Conservation (phyloP, 1,140 invertebrate species). For the Drosophila tropicalis region DNA sequence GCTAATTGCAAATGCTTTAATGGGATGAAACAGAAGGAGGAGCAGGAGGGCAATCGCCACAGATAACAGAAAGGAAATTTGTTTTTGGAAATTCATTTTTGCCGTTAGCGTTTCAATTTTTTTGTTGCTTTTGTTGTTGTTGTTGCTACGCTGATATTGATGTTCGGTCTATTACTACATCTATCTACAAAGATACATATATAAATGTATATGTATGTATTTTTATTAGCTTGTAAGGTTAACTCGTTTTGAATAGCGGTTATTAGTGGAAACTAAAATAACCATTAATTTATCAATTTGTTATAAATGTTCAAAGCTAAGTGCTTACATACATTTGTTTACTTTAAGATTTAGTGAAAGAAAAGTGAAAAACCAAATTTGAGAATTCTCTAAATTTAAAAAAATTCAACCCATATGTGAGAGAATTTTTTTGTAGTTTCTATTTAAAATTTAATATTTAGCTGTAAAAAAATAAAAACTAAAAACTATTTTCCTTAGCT, state of each 20-base stretch:
- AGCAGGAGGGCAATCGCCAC: constrained; percentile 19
- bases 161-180: constrained; percentile 41
- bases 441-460: no score
- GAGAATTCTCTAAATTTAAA: no score
- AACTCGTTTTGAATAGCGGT: constrained; percentile 14
- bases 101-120: constrained; percentile 34
- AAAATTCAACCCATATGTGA: no score
- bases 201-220: constrained; percentile 33
- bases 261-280: not conserved
- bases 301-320: not conserved
- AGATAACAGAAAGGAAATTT: constrained; percentile 68
- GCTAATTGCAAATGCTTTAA: constrained; percentile 73
- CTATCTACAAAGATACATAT: constrained; percentile 48
- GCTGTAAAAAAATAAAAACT: no score
- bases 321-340: not conserved
- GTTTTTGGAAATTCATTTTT: constrained; percentile 40
- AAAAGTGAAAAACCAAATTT: no score
- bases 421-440: no score
- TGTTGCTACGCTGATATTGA: constrained; percentile 7
- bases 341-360: not conserved
- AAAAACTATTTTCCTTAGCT: no score
- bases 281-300: not conserved
- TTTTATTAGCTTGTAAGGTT: constrained; percentile 14
- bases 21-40: constrained; percentile 16
- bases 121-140: constrained; percentile 21